These are phyloP conservation scores for Trochalopteron elliotii DNA, from an alignment of 2,113 vertebrate genomes.

Conservation along the genomic window DNA sequence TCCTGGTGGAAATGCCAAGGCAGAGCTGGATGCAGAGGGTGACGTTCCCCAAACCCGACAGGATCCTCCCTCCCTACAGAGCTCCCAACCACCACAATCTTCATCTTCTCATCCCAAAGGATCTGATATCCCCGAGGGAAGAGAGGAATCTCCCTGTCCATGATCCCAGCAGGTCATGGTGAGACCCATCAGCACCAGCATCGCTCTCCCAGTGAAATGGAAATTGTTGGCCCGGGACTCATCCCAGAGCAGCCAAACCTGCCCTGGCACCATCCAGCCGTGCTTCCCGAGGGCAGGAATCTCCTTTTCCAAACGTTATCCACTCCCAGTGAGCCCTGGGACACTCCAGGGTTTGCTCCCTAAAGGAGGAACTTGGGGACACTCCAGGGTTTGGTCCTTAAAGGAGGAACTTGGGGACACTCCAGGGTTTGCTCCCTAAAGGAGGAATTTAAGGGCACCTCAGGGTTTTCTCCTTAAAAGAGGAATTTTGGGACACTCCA, in stretches of 20 bases:
- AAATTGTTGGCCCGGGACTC: background rate
- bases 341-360: background rate
- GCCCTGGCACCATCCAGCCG: background rate
- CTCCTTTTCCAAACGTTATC: background rate
- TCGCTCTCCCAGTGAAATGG: background rate
- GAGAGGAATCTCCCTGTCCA: background rate
- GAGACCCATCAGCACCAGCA: background rate
- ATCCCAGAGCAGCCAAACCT: background rate
- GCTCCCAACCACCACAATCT: background rate
- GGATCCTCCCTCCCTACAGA: background rate
- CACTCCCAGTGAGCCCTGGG: accelerated
- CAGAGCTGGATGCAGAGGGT: background rate
- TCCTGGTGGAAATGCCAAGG: background rate
- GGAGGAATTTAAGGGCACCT: too few relatives aligned
- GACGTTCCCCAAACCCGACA: background rate
- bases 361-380: background rate
- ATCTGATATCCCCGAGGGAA: background rate
- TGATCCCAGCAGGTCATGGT: accelerated
- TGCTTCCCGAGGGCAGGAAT: background rate
- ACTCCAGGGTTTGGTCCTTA: too few relatives aligned
- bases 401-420: too few relatives aligned
- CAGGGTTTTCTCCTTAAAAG: too few relatives aligned
- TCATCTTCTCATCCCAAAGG: background rate
- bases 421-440: too few relatives aligned
- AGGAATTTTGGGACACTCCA: too few relatives aligned